These are phyloP conservation scores for Eupithecia insigniata DNA, from an alignment of 2,888 invertebrate genomes.

Conservation along the genomic window DNA sequence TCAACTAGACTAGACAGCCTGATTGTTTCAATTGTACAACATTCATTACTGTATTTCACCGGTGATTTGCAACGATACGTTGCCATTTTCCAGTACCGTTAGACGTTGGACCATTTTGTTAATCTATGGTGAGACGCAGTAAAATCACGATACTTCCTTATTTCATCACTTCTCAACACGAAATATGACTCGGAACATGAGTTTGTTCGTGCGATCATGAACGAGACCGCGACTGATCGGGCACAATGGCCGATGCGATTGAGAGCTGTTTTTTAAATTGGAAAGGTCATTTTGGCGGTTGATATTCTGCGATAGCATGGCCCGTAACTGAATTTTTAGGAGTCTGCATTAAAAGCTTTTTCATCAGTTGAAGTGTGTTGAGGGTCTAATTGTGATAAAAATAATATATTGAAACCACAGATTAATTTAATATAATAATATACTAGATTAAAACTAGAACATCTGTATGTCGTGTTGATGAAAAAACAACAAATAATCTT, in stretches of 20 bases:
- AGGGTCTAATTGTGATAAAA: too few relatives aligned
- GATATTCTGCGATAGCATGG: not conserved
- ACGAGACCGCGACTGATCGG: conserved; percentile 72
- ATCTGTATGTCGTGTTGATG: too few relatives aligned
- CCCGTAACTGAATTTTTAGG: not conserved
- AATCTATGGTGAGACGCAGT: too few relatives aligned
- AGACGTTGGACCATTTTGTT: too few relatives aligned
- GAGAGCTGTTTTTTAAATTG: conserved; percentile 54
- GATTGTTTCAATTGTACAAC: conserved; percentile 47
- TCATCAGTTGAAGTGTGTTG: too few relatives aligned
- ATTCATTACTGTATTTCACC: conserved; percentile 45
- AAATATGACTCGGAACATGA: conserved; percentile 57
- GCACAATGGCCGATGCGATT: conserved; percentile 63
- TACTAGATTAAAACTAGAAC: too few relatives aligned
- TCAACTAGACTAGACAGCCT: not conserved
- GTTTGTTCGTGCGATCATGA: conserved; percentile 65
- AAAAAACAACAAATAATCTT: too few relatives aligned
- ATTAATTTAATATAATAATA: too few relatives aligned
- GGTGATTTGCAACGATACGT: conserved; percentile 61
- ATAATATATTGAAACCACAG: too few relatives aligned
- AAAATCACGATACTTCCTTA: conserved; percentile 61
- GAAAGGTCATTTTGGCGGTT: conserved; percentile 51
- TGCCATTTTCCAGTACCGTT: conserved; percentile 53
- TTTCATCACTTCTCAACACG: conserved; percentile 70
- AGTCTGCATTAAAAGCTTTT: not conserved